These are phyloP conservation scores for Brenthis hecate DNA, from an alignment of 2,888 invertebrate genomes.

Conservation along the genomic window DNA sequence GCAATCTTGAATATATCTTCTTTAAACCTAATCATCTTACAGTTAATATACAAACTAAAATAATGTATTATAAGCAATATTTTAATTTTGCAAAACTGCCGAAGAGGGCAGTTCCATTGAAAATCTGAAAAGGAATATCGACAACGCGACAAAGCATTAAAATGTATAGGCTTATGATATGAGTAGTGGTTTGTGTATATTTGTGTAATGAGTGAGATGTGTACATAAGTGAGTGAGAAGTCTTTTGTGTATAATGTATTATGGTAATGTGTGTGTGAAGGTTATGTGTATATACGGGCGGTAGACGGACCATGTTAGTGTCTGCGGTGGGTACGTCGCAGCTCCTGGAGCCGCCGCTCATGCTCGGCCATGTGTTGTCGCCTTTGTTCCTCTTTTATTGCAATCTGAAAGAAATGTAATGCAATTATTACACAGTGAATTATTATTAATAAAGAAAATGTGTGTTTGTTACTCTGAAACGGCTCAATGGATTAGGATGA, in stretches of 20 bases:
- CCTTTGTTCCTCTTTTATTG: slow-evolving; percentile 93
- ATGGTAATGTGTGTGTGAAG: slow-evolving; percentile 27
- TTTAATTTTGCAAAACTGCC: slow-evolving; percentile 43
- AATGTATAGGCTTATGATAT: slow-evolving; percentile 36
- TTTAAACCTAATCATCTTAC: slow-evolving; percentile 52
- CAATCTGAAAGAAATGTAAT: slow-evolving; percentile 84
- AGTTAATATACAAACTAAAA: slow-evolving; percentile 46
- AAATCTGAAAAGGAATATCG: slow-evolving; percentile 69
- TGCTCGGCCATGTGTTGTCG: slow-evolving; percentile 94
- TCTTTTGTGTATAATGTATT: slow-evolving; percentile 2
- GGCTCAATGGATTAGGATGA: too few species aligned
- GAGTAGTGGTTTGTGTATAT: slow-evolving; percentile 5
- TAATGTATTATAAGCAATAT: slow-evolving; percentile 55
- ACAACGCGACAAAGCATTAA: slow-evolving; percentile 55
- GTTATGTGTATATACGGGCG: slow-evolving; percentile 42
- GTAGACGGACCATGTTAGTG: slow-evolving; percentile 81
- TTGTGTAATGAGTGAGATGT: slow-evolving; percentile 32
- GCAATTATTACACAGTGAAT: not conserved
- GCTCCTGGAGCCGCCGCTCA: slow-evolving; percentile 89
- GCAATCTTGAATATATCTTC: slow-evolving; percentile 54
- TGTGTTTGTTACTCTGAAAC: too few species aligned
- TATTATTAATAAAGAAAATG: too few species aligned
- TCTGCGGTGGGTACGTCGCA: slow-evolving; percentile 82
- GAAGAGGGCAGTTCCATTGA: slow-evolving; percentile 44
- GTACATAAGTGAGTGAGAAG: slow-evolving; percentile 34